Percentiles rank a stretch among this genome's conserved stretches.
Conservation (phyloP, 1,140 invertebrate species). For the Lordiphosa clarofinis region DNA sequence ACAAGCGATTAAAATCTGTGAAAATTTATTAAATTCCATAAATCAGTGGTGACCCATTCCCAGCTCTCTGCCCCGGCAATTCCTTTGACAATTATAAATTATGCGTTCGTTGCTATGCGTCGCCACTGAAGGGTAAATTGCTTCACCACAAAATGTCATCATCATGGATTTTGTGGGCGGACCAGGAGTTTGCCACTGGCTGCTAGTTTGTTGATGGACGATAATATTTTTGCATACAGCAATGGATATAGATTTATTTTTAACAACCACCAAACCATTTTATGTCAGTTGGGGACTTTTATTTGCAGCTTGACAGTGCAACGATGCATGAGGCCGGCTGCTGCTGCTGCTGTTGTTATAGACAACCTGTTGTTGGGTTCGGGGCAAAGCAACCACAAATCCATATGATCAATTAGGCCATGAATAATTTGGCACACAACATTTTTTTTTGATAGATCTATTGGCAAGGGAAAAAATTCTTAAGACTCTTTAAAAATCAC, state of each 20-base stretch:
- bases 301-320: too few relatives aligned
- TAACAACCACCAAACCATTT: neutral
- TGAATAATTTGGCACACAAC: too few relatives aligned
- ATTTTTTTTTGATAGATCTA: too few relatives aligned
- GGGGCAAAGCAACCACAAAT: conserved; percentile 33
- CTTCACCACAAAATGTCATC: conserved; percentile 68
- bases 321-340: conserved; percentile 34
- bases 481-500: too few relatives aligned
- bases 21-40: conserved; percentile 77
- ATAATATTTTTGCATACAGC: conserved; percentile 6
- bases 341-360: neutral
- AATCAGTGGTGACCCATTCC: conserved; percentile 44
- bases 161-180: conserved; percentile 1
- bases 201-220: too few relatives aligned
- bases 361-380: conserved; percentile 48
- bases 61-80: conserved; percentile 25
- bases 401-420: conserved; percentile 55
- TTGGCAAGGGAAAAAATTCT: too few relatives aligned
- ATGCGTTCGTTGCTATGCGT: conserved; percentile 52
- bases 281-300: too few relatives aligned
- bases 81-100: conserved; percentile 77
- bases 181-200: neutral
- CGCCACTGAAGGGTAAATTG: conserved; percentile 53
- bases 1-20: conserved; percentile 75
- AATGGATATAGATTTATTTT: conserved; percentile 2